Evolutionary conservation across 2,113 vertebrate species (phyloP).

Genomic region (Prolemur simus): DNA sequence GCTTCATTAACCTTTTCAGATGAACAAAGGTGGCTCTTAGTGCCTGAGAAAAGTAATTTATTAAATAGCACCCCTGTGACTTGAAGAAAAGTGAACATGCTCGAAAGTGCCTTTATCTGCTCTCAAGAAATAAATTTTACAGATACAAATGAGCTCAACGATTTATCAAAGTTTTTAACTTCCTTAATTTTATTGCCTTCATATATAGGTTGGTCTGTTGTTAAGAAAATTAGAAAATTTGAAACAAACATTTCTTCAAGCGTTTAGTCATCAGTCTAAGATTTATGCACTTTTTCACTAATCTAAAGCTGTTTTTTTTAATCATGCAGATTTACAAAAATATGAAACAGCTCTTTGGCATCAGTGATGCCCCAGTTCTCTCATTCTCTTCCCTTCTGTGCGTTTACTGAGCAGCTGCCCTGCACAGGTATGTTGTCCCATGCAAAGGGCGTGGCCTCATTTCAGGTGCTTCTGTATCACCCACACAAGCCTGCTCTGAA

Average conservation of each 20-base stretch:
- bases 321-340: background rate
- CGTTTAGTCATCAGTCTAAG: background rate
- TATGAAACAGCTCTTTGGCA: background rate
- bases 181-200: background rate
- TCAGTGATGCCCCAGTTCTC: background rate
- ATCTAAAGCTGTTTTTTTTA: background rate
- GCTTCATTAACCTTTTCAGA: conserved; percentile 56
- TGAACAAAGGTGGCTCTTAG: conserved; percentile 40
- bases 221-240: background rate
- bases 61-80: conserved; percentile 52
- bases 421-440: fast-evolving
- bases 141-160: background rate
- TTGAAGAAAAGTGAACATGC: background rate
- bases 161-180: conserved; percentile 10
- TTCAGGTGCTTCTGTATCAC: background rate
- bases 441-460: too few relatives aligned
- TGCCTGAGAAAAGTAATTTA: conserved; percentile 49
- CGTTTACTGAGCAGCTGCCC: background rate
- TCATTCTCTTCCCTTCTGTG: background rate
- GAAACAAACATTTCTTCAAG: conserved; percentile 6
- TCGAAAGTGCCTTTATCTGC: conserved; percentile 30
- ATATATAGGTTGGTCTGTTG: background rate
- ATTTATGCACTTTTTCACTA: background rate
- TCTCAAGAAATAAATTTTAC: conserved; percentile 44
- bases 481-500: background rate